A percentile compares a stretch with the other conserved stretches of the same genome.
Conservation (phyloP, 2,113 vertebrate species). For the Motacilla tschutschensis region DNA sequence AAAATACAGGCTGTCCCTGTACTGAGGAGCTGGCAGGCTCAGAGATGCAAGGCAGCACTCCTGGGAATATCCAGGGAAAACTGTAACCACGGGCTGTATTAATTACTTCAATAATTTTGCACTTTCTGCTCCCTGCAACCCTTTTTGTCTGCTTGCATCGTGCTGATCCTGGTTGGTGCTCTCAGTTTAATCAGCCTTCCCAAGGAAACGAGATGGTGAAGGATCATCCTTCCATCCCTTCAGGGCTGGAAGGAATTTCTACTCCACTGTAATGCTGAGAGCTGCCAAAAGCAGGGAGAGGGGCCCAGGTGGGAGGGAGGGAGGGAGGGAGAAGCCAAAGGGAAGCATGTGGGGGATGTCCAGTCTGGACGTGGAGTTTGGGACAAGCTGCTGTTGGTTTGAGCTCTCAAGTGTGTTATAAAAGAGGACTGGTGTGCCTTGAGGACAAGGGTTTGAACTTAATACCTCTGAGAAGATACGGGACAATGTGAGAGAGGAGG, state of each 20-base stretch:
- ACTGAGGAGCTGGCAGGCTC: slow-evolving; percentile 9
- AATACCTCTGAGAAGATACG: rapidly evolving
- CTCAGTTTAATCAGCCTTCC: not conserved
- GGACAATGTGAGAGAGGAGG: not conserved
- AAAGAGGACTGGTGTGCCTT: not conserved
- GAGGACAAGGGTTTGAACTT: not conserved
- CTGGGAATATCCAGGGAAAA: slow-evolving; percentile 5
- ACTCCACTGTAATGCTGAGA: not conserved
- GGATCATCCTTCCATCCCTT: not conserved
- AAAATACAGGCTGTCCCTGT: not conserved
- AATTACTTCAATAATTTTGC: slow-evolving; percentile 9
- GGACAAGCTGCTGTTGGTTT: not conserved
- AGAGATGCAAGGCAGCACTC: not conserved
- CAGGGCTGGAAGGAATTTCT: not conserved
- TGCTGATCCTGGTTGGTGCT: not conserved
- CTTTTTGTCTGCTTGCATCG: not conserved
- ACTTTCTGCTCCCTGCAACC: not conserved
- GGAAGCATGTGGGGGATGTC: not conserved
- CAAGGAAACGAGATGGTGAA: not conserved
- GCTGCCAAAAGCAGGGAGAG: not conserved
- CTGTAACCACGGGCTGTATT: not conserved
- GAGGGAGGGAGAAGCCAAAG: not conserved
- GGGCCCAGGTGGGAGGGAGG: not conserved
- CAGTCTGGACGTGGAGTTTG: not conserved
- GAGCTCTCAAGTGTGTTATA: not conserved